Evolutionary conservation across 1,140 invertebrate species (phyloP), one percentile per base, ranked within the genome.

Genomic region (Ctenoplectra terminalis): DNA sequence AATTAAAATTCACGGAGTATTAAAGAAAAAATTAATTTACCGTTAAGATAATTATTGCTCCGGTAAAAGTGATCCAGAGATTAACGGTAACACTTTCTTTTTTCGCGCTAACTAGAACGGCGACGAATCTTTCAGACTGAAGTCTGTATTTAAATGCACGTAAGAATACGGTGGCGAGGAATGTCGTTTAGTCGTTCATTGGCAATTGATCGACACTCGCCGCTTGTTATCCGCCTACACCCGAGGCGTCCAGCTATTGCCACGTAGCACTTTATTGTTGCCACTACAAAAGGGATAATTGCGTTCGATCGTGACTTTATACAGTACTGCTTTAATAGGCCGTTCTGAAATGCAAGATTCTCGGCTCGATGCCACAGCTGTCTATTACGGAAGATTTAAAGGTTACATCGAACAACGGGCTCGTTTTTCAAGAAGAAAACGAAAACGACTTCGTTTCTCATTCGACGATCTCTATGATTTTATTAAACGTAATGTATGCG

Each of bases 281-380:
- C 63, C 37, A 52, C 76, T 80, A 73, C 81, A 80, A 83, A 83
- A 83, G 76, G 81, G 46, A 83, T 80, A 83, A 83, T 83, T 83
- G 61, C 61, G 26, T 37, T 72, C 46, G 76, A 60, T 83, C 69
- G 76, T 52, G 76, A 58, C 69, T 73, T 40, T 43, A 5, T 1
- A 31, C n/a, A 40, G 31, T 26, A 23, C 9, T n/a, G n/a, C 52
- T n/a, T 79, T 80, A 61, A 69, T 61, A 37, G 80, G 67, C n/a
- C 64, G 17, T 15, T 54, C 48, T 46, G 66, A 58, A 83, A 73
- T 6, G 37, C 34, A 26, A 52, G 76, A 83, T 80, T 60, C 69
- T 8, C 43, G 26, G 13, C 9, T 6, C 34, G 63, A 15, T 31
- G 58, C 20, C 48, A 63, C 40, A 37, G 31, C 43, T 48, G 15